Base-by-base conservation (phyloP, 2,888 invertebrate genomes). In the Byasa hedistus region DNA sequence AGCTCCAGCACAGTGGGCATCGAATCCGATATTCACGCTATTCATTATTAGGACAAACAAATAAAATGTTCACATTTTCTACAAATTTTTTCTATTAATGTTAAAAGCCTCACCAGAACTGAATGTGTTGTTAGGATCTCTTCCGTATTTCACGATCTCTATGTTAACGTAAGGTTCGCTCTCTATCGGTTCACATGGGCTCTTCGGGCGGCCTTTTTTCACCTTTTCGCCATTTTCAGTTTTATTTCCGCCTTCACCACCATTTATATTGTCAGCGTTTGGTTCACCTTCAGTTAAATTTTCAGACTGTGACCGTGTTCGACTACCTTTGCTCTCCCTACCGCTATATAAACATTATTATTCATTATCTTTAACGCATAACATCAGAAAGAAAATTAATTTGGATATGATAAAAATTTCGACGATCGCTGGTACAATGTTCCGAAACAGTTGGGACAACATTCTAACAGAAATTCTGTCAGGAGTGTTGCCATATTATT, bases 81-180 rank as follows among this genome's bases (percentile, higher is more conserved):
- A 15, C 15, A 39, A 39, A 2, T 15, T 39, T 39, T 39, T 15
- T 39, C 12, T 3, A 39, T 39, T 39, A 15, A 39, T 15, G 12
- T 39, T 39, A 39, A 39, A 39, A 36, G 54, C 57, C 21, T 24
- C 79, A 92, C 92, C 97, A 61, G 95, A 94, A 70, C 96, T 95
- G 79, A 94, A 96, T 8, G 94, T 94, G 19, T 94, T 93, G 65
- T 95, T 95, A 3, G 94, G 94, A 76, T 95, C 95, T 51, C 94
- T 91, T 23, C 96, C 96, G 66, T 93, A 93, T 72, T 95, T 94
- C 1, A 96, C 92, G 55, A 96, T 93, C 70, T 95, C 95, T 19
- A 96, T 92, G 71, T 94, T 94, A 27, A 95, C 92, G 72, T 93
- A 94, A 0, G 94, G 93, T 71, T 95, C 94, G 58, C 93, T 93